Evolutionary conservation across 2,797 vertebrate genomes (phyloP).

Genomic region (Scolopax rusticola): DNA sequence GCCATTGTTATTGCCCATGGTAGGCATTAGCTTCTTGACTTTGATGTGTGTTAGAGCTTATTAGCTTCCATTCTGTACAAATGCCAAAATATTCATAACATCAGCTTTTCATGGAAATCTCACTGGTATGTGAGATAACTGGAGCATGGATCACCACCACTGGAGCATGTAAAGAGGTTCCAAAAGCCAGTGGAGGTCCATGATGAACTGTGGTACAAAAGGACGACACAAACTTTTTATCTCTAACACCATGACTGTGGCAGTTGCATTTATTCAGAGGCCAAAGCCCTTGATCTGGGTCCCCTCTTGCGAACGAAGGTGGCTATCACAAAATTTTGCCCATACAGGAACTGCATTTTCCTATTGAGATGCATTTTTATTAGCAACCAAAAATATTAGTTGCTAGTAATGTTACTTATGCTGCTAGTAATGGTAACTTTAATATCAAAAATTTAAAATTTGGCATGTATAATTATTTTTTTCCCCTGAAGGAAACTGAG

Average conservation of each 20-base stretch:
- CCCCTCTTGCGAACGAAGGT: neutral
- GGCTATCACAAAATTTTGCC: neutral
- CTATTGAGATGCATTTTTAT: neutral
- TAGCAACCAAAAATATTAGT: neutral
- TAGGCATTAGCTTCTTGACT: slow-evolving; percentile 22
- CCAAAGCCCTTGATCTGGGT: neutral
- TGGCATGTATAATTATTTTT: neutral
- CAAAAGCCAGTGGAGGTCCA: neutral
- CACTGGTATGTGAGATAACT: neutral
- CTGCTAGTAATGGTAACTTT: neutral
- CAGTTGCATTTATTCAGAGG: neutral
- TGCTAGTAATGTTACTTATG: neutral
- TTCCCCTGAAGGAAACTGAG: neutral
- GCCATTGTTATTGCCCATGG: neutral
- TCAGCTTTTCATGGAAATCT: neutral
- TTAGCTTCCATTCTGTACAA: neutral
- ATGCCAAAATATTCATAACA: neutral
- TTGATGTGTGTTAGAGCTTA: slow-evolving; percentile 33
- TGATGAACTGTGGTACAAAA: neutral
- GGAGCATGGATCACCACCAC: neutral
- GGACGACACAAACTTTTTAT: neutral
- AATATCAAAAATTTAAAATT: neutral
- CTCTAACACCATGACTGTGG: neutral
- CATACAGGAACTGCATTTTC: neutral
- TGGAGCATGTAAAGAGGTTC: neutral